Conservation (phyloP, 30 jellyfish, hydroid and myxozoan species). For the Aurelia sp. region DNA sequence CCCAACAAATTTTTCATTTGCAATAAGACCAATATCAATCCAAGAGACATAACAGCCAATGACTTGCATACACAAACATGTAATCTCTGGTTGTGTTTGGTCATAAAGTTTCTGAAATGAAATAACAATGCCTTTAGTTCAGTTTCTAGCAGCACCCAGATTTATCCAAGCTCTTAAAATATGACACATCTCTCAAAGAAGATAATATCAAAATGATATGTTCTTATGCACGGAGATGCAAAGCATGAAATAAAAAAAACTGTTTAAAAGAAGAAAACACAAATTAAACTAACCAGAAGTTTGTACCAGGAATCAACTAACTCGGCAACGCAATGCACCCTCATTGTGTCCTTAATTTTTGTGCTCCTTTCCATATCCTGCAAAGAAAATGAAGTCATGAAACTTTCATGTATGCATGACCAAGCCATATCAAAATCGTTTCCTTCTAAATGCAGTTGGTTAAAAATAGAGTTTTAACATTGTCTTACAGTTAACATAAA, state of each 20-base stretch:
- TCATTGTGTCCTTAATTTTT: constrained; percentile 83
- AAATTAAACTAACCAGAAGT: constrained; percentile 55
- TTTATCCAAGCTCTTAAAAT: too few species aligned
- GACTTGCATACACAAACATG: constrained; percentile 84
- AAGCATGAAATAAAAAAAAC: not conserved
- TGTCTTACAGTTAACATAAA: too few species aligned
- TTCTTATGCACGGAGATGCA: not conserved
- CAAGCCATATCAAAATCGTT: too few species aligned
- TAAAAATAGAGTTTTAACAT: too few species aligned
- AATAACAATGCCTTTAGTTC: not conserved
- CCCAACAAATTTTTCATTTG: constrained; percentile 87
- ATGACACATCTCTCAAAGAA: too few species aligned
- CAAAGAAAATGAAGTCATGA: not conserved
- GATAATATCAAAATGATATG: not conserved
- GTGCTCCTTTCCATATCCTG: constrained; percentile 82
- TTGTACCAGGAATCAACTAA: constrained; percentile 93
- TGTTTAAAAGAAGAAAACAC: not conserved
- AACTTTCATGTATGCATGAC: too few species aligned
- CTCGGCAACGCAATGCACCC: constrained; percentile 89
- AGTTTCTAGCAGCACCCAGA: too few species aligned
- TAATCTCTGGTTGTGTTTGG: constrained; percentile 47
- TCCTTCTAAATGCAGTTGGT: too few species aligned
- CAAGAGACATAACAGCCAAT: constrained; percentile 92
- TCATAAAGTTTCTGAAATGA: constrained; percentile 56
- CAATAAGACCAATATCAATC: constrained; percentile 90